These are phyloP conservation scores for Cosmia pyralina DNA, from an alignment of 2,888 invertebrate species.

Conservation along the genomic window DNA sequence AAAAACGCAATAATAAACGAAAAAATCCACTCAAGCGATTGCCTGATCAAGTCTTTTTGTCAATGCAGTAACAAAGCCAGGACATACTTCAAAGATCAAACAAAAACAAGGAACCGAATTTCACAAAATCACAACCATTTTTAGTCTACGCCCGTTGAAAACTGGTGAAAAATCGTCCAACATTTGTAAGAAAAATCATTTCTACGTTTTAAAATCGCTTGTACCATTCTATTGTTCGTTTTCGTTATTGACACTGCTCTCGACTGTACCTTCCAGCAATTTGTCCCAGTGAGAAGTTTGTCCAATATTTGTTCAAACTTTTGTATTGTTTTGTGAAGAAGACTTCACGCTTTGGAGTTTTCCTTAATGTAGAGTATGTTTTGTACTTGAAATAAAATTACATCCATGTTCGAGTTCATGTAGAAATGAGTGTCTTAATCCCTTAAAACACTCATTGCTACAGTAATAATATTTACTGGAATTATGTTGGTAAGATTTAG, in stretches of 20 bases:
- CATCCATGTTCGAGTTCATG: not conserved
- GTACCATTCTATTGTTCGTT: constrained; percentile 16
- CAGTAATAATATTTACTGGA: not conserved
- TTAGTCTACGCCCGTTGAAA: not conserved
- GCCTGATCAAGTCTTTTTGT: not conserved
- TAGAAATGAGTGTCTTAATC: not conserved
- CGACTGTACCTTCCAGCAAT: constrained; percentile 27
- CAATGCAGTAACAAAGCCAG: not conserved
- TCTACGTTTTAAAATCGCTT: constrained; percentile 16
- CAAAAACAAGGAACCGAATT: not conserved
- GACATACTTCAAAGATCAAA: constrained; percentile 10
- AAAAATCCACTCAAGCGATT: not conserved
- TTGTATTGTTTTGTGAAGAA: constrained; percentile 3
- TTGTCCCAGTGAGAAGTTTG: constrained; percentile 28
- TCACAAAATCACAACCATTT: not conserved
- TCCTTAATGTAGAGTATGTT: not conserved
- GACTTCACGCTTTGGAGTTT: not conserved
- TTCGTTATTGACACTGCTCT: constrained; percentile 39
- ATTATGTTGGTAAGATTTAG: not conserved
- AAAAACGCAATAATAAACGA: constrained; percentile 8
- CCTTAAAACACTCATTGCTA: not conserved
- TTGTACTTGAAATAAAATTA: not conserved
- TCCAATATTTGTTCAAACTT: constrained; percentile 39
- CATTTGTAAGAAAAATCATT: constrained; percentile 19
- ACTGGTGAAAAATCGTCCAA: constrained; percentile 23